Percentiles rank a stretch among this genome's conserved stretches.
phyloP scores from a whole-genome alignment of 1,140 invertebrate genomes.

The Macrotrachela quadricornifera region DNA sequence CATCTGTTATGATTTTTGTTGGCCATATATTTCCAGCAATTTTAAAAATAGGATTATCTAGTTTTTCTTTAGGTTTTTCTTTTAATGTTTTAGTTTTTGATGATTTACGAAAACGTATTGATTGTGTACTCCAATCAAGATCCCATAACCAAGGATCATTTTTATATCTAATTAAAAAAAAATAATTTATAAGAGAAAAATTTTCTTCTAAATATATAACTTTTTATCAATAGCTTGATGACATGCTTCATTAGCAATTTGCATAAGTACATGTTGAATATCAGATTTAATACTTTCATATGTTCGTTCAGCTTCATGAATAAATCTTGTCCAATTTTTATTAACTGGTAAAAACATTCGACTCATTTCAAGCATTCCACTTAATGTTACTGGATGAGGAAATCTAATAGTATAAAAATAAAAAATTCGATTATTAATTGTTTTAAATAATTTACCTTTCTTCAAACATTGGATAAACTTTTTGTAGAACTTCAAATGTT shows the following conservation, averaged over 20 bases:
- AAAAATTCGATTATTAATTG: background rate
- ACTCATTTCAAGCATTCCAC: constrained; percentile 84
- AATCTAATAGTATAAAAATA: constrained; percentile 35
- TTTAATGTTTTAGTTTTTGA: background rate
- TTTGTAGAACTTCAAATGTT: constrained; percentile 52
- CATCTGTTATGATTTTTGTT: too few species aligned
- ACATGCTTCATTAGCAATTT: constrained; percentile 5
- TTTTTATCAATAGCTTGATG: constrained; percentile 34
- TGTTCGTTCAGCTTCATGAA: background rate
- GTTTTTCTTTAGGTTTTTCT: background rate
- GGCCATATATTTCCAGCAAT: too few species aligned
- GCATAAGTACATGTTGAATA: constrained; percentile 6
- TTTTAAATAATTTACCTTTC: background rate
- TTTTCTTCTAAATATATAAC: constrained; percentile 11
- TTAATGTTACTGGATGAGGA: constrained; percentile 79
- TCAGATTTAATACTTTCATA: background rate
- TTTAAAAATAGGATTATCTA: too few species aligned
- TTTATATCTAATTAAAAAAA: constrained; percentile 37
- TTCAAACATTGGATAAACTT: constrained; percentile 50
- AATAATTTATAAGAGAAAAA: background rate
- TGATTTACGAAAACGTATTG: background rate
- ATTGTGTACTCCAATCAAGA: constrained; percentile 52
- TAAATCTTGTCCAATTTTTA: constrained; percentile 49
- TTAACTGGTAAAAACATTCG: constrained; percentile 72
- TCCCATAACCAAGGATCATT: constrained; percentile 85